These are phyloP conservation scores for Emmelina monodactyla DNA, from an alignment of 2,888 invertebrate genomes.

Conservation along the genomic window DNA sequence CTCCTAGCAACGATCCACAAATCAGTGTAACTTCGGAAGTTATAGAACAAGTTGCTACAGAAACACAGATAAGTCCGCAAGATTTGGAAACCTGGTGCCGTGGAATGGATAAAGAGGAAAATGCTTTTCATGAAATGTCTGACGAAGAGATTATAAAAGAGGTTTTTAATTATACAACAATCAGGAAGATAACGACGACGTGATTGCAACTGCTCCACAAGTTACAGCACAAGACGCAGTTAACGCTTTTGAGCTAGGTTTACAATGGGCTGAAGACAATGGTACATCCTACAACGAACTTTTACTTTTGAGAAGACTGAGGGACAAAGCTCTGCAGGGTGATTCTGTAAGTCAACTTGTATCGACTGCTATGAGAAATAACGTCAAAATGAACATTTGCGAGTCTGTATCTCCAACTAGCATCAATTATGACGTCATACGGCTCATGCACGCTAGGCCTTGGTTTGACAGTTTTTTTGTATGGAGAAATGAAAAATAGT, in stretches of 20 bases:
- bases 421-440: too few relatives aligned
- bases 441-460: too few relatives aligned
- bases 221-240: conserved; percentile 16
- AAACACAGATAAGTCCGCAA: conserved; percentile 19
- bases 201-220: conserved; percentile 19
- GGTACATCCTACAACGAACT: conserved; percentile 19
- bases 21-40: too few relatives aligned
- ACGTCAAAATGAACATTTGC: too few relatives aligned
- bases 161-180: conserved; percentile 20
- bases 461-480: too few relatives aligned
- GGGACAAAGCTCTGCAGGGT: conserved; percentile 1
- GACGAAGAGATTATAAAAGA: conserved; percentile 23
- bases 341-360: too few relatives aligned
- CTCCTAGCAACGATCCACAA: too few relatives aligned
- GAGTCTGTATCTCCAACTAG: too few relatives aligned
- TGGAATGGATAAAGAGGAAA: conserved; percentile 22
- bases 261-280: conserved; percentile 21
- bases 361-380: too few relatives aligned
- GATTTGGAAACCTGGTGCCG: conserved; percentile 21
- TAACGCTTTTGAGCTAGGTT: conserved; percentile 23
- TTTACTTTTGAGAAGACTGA: conserved; percentile 7
- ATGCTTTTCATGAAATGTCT: conserved; percentile 15
- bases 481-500: too few relatives aligned
- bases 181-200: conserved; percentile 20
- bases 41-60: too few relatives aligned